Base-by-base conservation (phyloP, 2,888 invertebrate species). In the Tachina grossa region DNA sequence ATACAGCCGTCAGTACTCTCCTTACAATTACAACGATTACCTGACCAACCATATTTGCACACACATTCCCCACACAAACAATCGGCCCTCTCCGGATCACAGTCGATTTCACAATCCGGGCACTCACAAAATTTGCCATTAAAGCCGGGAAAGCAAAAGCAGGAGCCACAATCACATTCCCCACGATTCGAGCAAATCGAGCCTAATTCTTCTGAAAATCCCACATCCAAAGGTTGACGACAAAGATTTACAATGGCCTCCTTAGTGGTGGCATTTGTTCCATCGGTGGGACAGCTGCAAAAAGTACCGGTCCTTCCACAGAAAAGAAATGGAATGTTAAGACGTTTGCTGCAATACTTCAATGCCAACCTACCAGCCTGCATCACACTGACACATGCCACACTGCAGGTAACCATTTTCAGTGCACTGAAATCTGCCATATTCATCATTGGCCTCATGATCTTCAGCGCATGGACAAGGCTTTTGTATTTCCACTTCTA, bases 21-120 rank as follows among this genome's bases (percentile, higher is more conserved):
- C 9, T 93, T 91, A 87, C 95, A 95, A 87, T 94, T 94, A 89
- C 95, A 95, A 1, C 93, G 93, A 3, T 92, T 91, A 22, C 91
- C 91, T 43, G 93, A 92, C 94, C 94, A 95, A 14, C 94, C 95
- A 0, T 91, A 90, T 1, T 93, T 93, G 92, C 95, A 98, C 0
- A 93, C 93, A 91, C 97, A 97, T 86, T 93, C 92, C 0, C 97
- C 97, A 91, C 97, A 97, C 10, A 93, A 93, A 92, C 97, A 98
- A 51, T 93, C 94, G 2, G 97, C 97, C 39, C 94, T 94, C 1
- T 94, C 95, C 0, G 94, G 94, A 85, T 96, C 94, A 16, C 94
- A 94, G 88, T 94, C 94, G 75, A 93, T 93, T 71, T 93, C 87
- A 87, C 96, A 96, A 1, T 93, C 92, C 55, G 93, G 93, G 89